Percentiles rank a stretch among this genome's conserved stretches.
Conservation (phyloP, 2,797 vertebrate species). For the Poecilia gillii region DNA sequence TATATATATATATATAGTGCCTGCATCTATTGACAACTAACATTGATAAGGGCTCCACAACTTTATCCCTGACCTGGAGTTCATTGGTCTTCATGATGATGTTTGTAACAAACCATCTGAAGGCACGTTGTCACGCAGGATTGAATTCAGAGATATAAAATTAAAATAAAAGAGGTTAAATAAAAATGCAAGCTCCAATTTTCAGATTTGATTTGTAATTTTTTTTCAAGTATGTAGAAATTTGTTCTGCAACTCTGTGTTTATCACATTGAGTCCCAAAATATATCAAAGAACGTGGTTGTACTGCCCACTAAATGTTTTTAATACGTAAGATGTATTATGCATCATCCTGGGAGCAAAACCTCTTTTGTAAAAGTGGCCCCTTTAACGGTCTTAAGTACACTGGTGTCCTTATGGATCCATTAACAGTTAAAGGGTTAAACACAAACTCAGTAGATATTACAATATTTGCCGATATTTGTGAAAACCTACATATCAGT, state of each 20-base stretch:
- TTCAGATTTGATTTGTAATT: background rate
- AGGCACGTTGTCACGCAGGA: background rate
- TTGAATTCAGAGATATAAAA: background rate
- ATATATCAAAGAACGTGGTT: background rate
- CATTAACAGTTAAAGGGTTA: background rate
- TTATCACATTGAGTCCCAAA: background rate
- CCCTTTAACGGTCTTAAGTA: too few species aligned
- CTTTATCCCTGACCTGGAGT: background rate
- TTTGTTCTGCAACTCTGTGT: background rate
- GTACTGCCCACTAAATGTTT: background rate
- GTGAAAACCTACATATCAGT: background rate
- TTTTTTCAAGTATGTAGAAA: background rate
- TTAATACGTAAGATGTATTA: background rate
- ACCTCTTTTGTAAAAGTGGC: background rate
- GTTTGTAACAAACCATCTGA: background rate
- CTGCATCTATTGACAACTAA: conserved; percentile 12
- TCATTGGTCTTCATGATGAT: background rate
- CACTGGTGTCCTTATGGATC: too few species aligned
- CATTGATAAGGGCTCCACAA: background rate
- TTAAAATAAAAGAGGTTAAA: background rate
- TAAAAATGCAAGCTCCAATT: background rate
- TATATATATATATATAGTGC: too few species aligned
- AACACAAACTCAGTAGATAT: background rate
- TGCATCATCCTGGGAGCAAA: background rate
- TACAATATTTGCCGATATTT: background rate